These are phyloP conservation scores for Aplodontia rufa DNA, from an alignment of 2,113 vertebrate species.

Conservation along the genomic window DNA sequence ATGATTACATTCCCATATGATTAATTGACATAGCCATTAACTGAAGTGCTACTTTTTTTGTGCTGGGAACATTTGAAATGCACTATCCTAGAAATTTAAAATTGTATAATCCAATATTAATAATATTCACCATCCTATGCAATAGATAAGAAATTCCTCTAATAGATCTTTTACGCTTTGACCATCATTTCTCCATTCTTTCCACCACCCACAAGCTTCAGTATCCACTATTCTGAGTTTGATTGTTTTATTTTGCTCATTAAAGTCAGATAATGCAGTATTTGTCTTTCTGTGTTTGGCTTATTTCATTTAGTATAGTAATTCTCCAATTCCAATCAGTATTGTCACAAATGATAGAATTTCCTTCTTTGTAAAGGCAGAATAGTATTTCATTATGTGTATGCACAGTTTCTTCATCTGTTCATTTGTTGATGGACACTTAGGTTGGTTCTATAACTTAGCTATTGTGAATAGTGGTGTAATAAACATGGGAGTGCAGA, in stretches of 20 bases:
- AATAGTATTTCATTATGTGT: not conserved
- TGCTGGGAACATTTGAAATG: not conserved
- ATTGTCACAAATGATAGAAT: not conserved
- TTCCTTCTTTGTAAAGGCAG: not conserved
- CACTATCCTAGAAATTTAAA: not conserved
- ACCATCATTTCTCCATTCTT: not conserved
- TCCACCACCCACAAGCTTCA: not conserved
- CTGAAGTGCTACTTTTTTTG: not conserved
- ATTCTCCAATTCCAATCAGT: not conserved
- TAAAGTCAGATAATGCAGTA: not conserved
- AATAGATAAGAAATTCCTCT: not conserved
- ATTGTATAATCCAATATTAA: not conserved
- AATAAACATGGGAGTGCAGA: not conserved
- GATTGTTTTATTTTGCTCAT: not conserved
- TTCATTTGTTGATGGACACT: not conserved
- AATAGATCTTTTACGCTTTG: not conserved
- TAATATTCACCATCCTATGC: not conserved
- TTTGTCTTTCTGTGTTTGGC: not conserved
- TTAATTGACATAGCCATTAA: not conserved
- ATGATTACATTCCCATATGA: not conserved
- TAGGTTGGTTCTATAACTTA: not conserved
- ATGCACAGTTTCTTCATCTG: not conserved
- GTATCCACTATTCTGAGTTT: not conserved
- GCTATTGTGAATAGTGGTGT: not conserved
- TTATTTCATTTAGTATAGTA: not conserved